A percentile compares a stretch with the other conserved stretches of the same genome.
phyloP scores from a whole-genome alignment of 2,797 vertebrate species.

The Microchirus variegatus region DNA sequence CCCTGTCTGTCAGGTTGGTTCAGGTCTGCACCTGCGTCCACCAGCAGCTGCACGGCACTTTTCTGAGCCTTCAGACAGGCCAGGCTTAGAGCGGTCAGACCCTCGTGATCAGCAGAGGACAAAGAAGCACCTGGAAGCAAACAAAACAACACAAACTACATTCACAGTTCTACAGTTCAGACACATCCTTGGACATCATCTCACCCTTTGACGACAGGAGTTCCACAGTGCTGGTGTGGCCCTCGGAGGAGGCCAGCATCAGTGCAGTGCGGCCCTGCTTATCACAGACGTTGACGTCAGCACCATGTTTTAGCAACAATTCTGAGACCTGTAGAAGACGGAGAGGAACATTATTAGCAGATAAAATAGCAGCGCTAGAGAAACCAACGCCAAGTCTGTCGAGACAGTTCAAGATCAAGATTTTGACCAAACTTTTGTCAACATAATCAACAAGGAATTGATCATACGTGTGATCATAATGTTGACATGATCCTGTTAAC shows the following conservation, averaged over 20 bases:
- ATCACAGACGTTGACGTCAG: conserved; percentile 87
- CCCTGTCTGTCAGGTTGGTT: conserved; percentile 94
- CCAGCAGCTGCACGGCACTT: conserved; percentile 86
- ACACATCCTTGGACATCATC: background rate
- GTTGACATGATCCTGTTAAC: no score
- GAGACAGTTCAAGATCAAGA: no score
- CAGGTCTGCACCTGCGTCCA: conserved; percentile 89
- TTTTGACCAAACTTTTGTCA: no score
- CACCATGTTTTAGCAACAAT: conserved; percentile 86
- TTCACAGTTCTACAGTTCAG: background rate
- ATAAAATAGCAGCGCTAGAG: background rate
- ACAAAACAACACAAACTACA: conserved; percentile 6
- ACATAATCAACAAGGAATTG: no score
- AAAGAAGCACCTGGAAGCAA: conserved; percentile 84
- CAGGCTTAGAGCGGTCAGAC: conserved; percentile 92
- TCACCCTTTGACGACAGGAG: conserved; percentile 93
- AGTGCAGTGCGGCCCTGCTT: conserved; percentile 92
- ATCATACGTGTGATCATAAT: no score
- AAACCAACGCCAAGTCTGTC: no score
- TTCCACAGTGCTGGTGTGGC: conserved; percentile 87
- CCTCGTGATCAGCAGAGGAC: conserved; percentile 91
- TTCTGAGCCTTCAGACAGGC: conserved; percentile 94
- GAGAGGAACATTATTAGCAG: no score
- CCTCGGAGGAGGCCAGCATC: conserved; percentile 94
- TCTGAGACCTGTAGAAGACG: conserved; percentile 84